Evolutionary conservation across 2,888 invertebrate genomes (phyloP).

Genomic region (Callosobruchus maculatus): DNA sequence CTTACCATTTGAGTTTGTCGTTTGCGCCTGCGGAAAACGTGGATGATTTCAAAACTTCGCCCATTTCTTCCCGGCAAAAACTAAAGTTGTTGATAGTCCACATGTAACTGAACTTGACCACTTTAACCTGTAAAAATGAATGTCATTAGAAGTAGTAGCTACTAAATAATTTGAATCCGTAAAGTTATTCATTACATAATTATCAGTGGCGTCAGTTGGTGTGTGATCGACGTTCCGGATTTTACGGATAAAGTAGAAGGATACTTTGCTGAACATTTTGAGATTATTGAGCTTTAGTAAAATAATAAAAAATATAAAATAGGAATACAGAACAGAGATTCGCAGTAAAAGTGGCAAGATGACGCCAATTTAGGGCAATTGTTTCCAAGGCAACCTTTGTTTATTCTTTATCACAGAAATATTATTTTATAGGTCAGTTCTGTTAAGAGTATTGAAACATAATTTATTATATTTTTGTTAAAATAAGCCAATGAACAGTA

Average conservation of each 20-base stretch:
- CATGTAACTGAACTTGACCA: constrained; percentile 99
- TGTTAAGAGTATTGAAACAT: too few relatives aligned
- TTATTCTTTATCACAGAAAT: not conserved
- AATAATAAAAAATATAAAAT: not conserved
- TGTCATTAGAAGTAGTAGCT: not conserved
- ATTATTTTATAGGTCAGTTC: too few relatives aligned
- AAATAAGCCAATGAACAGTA: too few relatives aligned
- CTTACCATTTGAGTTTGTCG: constrained; percentile 98
- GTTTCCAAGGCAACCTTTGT: constrained; percentile 1
- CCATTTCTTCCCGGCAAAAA: constrained; percentile 99
- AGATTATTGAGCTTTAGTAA: not conserved
- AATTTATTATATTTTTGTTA: too few relatives aligned
- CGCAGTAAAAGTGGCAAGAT: not conserved
- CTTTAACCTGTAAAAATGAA: constrained; percentile 82
- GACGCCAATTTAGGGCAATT: constrained; percentile 1
- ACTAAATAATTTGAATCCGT: not conserved
- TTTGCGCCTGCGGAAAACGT: constrained; percentile 99
- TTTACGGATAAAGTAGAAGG: not conserved
- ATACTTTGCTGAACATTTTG: not conserved
- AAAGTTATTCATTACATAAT: not conserved
- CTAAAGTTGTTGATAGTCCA: constrained; percentile 99
- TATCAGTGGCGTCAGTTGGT: not conserved
- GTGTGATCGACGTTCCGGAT: not conserved
- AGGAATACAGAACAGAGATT: not conserved
- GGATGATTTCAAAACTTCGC: constrained; percentile 98